Conservation (phyloP, 2,888 invertebrate species). For the Copidosoma aretas region DNA sequence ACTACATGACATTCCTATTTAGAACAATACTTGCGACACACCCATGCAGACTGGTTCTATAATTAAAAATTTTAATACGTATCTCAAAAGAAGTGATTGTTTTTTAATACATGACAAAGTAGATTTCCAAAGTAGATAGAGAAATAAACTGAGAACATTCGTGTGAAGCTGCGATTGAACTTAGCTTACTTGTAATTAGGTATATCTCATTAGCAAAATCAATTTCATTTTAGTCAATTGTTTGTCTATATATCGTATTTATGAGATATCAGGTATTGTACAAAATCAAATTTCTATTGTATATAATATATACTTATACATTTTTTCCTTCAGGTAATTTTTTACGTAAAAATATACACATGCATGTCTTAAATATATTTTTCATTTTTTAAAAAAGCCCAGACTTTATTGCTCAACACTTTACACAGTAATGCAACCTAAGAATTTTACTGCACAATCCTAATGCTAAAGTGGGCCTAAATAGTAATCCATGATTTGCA, state of each 20-base stretch:
- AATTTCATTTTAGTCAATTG: not conserved
- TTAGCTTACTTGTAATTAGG: not conserved
- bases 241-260: not conserved
- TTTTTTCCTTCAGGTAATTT: not conserved
- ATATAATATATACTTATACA: not conserved
- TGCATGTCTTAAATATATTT: constrained; percentile 1
- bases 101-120: not conserved
- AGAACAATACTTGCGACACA: constrained; percentile 25
- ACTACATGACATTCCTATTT: constrained; percentile 30
- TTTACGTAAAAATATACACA: not conserved
- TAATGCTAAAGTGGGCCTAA: constrained; percentile 22
- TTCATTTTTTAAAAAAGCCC: not conserved
- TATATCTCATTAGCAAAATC: not conserved
- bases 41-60: constrained; percentile 27
- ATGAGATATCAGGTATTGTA: not conserved
- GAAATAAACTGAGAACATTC: constrained; percentile 6
- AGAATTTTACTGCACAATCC: constrained; percentile 12
- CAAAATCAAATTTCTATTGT: not conserved
- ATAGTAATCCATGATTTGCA: constrained; percentile 20
- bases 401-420: not conserved
- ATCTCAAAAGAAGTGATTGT: constrained; percentile 11
- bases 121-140: constrained; percentile 3
- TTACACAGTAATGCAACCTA: not conserved
- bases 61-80: constrained; percentile 21
- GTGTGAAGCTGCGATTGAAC: not conserved